Conservation (phyloP, 2,888 invertebrate genomes). For the Drosophila sordidapex region DNA sequence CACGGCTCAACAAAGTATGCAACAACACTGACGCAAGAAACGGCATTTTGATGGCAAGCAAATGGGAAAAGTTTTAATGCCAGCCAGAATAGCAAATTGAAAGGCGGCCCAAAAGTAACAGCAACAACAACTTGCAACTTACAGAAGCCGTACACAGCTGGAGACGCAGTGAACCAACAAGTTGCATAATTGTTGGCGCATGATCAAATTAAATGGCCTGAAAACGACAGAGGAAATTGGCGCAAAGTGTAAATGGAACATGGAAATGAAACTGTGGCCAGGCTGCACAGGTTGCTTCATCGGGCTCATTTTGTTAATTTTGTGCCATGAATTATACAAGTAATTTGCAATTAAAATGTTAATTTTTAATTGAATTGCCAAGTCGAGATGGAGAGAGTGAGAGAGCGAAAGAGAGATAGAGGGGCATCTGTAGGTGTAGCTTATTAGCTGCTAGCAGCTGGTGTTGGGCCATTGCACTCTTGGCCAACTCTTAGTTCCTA, state of each 20-base stretch:
- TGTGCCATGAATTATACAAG: constrained; percentile 58
- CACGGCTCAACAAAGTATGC: constrained; percentile 7
- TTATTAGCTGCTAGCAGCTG: constrained; percentile 56
- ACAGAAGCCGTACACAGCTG: constrained; percentile 21
- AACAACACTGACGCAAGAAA: constrained; percentile 40
- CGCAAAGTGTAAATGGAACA: not conserved
- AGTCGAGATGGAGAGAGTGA: constrained; percentile 21
- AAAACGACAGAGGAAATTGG: constrained; percentile 34
- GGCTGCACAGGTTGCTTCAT: constrained; percentile 32
- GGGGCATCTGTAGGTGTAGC: constrained; percentile 55
- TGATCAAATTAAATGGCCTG: constrained; percentile 78
- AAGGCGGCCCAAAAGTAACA: constrained; percentile 42
- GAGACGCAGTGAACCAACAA: constrained; percentile 63
- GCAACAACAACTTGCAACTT: constrained; percentile 45
- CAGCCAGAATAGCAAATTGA: constrained; percentile 59
- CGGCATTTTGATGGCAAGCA: constrained; percentile 33
- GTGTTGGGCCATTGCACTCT: constrained; percentile 28
- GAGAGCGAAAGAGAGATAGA: constrained; percentile 21
- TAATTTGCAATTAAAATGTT: constrained; percentile 82
- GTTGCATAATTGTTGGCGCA: constrained; percentile 81
- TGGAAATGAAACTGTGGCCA: constrained; percentile 10
- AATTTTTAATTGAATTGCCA: constrained; percentile 81
- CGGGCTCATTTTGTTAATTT: constrained; percentile 1
- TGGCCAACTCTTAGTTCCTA: constrained; percentile 52
- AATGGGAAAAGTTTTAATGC: constrained; percentile 76